A percentile compares a stretch with the other conserved stretches of the same genome.
Conservation (phyloP, 2,888 invertebrate species). For the Phytoseiulus persimilis region DNA sequence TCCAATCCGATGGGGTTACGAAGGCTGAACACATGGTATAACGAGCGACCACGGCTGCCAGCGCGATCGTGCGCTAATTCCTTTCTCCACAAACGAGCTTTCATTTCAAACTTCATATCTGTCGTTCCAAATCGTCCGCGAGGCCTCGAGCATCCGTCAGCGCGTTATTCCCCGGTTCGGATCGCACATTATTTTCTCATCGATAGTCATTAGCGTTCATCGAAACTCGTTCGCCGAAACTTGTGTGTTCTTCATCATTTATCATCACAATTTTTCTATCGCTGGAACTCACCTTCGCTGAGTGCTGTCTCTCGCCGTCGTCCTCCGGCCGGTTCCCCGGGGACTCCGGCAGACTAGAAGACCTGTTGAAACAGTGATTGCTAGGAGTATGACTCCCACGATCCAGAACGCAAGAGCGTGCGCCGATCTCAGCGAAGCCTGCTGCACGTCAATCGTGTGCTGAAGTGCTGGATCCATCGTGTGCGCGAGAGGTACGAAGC, state of each 20-base stretch:
- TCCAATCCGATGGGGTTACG: too few species aligned
- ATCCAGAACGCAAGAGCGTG: conserved; percentile 35
- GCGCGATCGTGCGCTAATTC: not conserved
- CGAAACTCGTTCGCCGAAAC: not conserved
- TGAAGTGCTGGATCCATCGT: conserved; percentile 25
- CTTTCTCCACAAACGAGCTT: not conserved
- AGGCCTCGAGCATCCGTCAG: not conserved
- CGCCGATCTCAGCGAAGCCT: conserved; percentile 28
- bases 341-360: conserved; percentile 10
- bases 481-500: conserved; percentile 6
- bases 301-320: not conserved
- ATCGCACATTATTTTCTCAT: not conserved
- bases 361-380: conserved; percentile 6
- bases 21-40: too few species aligned
- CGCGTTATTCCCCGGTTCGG: not conserved
- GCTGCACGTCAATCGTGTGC: conserved; percentile 21
- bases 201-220: not conserved
- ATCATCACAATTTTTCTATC: not conserved
- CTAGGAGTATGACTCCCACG: conserved; percentile 19
- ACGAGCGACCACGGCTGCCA: too few species aligned
- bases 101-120: not conserved
- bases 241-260: not conserved
- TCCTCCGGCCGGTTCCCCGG: conserved; percentile 13
- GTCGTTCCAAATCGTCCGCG: too few species aligned
- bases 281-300: not conserved